Conservation (phyloP, 2,888 invertebrate species). For the Argyresthia albistria region DNA sequence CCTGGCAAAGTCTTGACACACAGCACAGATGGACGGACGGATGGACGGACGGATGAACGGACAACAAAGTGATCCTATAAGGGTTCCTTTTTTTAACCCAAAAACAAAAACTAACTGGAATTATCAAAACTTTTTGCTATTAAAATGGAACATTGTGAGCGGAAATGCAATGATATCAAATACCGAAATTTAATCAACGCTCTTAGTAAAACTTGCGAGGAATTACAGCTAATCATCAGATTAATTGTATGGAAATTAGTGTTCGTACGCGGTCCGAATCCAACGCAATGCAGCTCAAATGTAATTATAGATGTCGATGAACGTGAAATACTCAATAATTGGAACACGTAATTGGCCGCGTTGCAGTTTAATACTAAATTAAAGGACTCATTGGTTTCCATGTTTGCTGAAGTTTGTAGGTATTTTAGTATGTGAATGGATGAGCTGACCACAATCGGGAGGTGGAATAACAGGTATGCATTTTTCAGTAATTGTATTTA, state of each 20-base stretch:
- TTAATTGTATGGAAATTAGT: conserved; percentile 63
- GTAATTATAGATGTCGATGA: conserved; percentile 62
- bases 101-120: no score
- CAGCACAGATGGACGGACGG: no score
- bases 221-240: conserved; percentile 58
- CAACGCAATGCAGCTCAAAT: conserved; percentile 51
- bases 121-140: no score
- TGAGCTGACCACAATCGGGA: no score
- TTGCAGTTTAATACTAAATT: conserved; percentile 16
- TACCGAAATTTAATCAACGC: background rate
- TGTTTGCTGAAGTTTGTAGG: background rate
- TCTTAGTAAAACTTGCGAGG: background rate
- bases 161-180: background rate
- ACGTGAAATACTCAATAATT: conserved; percentile 62
- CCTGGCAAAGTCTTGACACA: no score
- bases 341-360: conserved; percentile 30
- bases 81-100: no score
- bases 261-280: conserved; percentile 47
- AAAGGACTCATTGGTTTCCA: background rate
- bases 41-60: no score
- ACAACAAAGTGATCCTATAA: no score
- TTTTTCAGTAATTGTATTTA: no score
- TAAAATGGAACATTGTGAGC: background rate
- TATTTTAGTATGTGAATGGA: no score
- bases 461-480: no score